Conservation (phyloP, 2,797 vertebrate species). For the Enteromius anoplus region DNA sequence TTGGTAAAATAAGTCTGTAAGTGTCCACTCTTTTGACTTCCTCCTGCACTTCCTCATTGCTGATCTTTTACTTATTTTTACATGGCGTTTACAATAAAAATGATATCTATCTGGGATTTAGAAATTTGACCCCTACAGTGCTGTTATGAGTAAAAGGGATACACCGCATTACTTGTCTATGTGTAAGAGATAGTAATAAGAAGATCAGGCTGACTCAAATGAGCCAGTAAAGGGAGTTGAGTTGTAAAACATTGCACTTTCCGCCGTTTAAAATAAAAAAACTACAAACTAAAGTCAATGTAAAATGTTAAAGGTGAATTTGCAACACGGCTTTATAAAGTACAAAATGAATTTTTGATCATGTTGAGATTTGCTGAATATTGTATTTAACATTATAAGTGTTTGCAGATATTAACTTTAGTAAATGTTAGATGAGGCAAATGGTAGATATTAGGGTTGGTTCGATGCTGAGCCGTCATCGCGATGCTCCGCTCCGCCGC, state of each 20-base stretch:
- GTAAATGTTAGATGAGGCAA: no score
- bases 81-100: neutral
- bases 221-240: neutral
- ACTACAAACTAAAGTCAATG: neutral
- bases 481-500: no score
- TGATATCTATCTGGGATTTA: neutral
- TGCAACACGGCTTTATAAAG: neutral
- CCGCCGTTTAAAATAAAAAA: neutral
- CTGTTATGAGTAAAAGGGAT: neutral
- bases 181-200: neutral
- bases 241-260: neutral
- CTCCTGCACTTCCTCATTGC: slow-evolving; percentile 18
- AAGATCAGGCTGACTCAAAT: neutral
- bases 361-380: neutral
- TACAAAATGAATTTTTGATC: neutral
- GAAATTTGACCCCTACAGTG: neutral
- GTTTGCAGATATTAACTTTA: no score
- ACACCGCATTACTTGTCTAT: neutral
- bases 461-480: no score
- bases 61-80: slow-evolving; percentile 3
- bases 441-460: no score
- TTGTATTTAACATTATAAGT: neutral
- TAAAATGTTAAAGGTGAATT: neutral
- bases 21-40: slow-evolving; percentile 16
- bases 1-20: neutral